Evolutionary conservation across 2,888 invertebrate genomes (phyloP), one percentile per base, ranked within the genome.

Genomic region (Pachliopta kotzebuea): DNA sequence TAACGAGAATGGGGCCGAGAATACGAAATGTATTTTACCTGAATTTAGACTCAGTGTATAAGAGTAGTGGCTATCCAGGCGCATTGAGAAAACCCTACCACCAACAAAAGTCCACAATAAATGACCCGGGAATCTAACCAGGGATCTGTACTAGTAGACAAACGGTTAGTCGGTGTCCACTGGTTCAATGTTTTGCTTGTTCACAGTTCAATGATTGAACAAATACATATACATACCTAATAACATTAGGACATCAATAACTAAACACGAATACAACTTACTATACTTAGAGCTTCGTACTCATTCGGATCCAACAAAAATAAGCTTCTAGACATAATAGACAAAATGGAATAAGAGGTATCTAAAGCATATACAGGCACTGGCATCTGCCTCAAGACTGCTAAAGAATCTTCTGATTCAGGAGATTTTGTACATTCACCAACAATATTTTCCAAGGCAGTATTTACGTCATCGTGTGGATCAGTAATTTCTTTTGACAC

Each of bases 351-450:
- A 50, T 86, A 81, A 2, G 84, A 63, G 0, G 84, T 78, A 18
- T 92, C 88, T 29, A 92, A 73, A 0, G 86, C 85, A 69, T 76
- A 92, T n/a, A 87, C 60, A 0, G 92, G 92, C 0, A 83, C 86
- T 1, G 91, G 90, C 49, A 87, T 65, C 73, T 92, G 92, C 56
- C 79, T 77, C 56, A 92, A 67, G 0, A 80, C 79, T 1, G 75
- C 77, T 2, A 90, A 69, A 1, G 77, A 74, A 52, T 88, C 86
- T 29, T 86, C 85, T 8, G 74, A 74, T 0, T 57, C 62, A 0
- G 73, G 70, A 2, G 72, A 65, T 17, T 68, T 68, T 8, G 68
- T 63, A 14, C 62, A 69, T 24, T 72, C 77, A 4, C 78, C 81
- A 0, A 77, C 75, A 63, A 90, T 80, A 49, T 85, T 76, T 59